Evolutionary conservation across 2,888 invertebrate genomes (phyloP).

Genomic region (Crocallis elinguaria): DNA sequence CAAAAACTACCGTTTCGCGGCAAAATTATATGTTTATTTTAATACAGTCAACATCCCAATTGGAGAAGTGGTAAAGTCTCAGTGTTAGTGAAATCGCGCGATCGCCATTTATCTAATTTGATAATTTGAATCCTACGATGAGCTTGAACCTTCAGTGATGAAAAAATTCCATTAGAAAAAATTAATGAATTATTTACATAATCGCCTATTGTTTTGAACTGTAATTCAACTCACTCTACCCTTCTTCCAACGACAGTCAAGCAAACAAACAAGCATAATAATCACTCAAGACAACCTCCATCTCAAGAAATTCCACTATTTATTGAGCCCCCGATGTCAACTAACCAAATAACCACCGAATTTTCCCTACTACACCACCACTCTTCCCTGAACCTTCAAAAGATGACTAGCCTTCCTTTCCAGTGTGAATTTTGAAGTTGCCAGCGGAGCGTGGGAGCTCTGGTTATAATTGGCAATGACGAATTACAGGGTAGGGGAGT

Average conservation of each 20-base stretch:
- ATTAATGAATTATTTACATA: too few species aligned
- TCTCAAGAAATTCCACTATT: constrained; percentile 62
- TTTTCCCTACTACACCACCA: constrained; percentile 51
- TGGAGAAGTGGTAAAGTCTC: too few species aligned
- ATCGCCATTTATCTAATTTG: too few species aligned
- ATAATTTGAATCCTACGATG: too few species aligned
- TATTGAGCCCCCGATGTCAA: constrained; percentile 69
- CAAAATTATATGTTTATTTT: too few species aligned
- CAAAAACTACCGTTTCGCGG: too few species aligned
- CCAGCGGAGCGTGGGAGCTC: constrained; percentile 21
- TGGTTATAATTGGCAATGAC: constrained; percentile 43
- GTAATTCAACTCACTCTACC: constrained; percentile 15
- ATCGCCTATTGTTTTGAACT: background rate
- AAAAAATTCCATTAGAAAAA: too few species aligned
- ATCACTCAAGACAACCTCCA: constrained; percentile 57
- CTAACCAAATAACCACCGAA: constrained; percentile 72
- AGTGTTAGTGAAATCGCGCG: too few species aligned
- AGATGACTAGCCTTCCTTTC: constrained; percentile 14
- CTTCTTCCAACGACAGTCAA: constrained; percentile 30
- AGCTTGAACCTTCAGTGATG: too few species aligned
- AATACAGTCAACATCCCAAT: too few species aligned
- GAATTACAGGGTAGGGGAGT: constrained; percentile 75
- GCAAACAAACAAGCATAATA: constrained; percentile 51
- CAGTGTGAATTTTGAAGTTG: constrained; percentile 7
- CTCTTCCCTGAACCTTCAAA: constrained; percentile 40